These are phyloP conservation scores for Tinea semifulvella DNA, from an alignment of 2,888 invertebrate genomes.

Conservation along the genomic window DNA sequence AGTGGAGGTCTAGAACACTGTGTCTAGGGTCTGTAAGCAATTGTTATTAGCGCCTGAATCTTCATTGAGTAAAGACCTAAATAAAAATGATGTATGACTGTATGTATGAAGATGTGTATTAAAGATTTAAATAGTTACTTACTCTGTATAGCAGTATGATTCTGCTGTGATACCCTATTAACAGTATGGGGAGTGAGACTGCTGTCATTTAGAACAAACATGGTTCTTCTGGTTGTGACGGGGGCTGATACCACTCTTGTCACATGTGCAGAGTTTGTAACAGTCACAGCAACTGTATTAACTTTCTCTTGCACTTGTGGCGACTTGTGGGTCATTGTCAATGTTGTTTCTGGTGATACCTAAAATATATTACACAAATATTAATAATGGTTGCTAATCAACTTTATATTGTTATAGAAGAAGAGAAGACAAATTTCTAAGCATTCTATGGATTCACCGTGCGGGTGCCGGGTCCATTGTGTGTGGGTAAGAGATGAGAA, in stretches of 20 bases:
- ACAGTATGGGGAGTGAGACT: constrained; percentile 38
- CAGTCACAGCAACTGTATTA: constrained; percentile 50
- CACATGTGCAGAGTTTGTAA: constrained; percentile 50
- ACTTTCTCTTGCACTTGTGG: constrained; percentile 62
- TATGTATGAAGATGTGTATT: too few relatives aligned
- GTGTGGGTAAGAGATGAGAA: too few relatives aligned
- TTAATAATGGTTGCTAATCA: too few relatives aligned
- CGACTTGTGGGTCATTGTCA: constrained; percentile 60
- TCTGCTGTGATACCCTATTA: constrained; percentile 55
- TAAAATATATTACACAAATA: constrained; percentile 27
- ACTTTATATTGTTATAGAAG: too few relatives aligned
- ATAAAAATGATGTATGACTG: too few relatives aligned
- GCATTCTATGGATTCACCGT: too few relatives aligned
- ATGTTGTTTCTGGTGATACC: constrained; percentile 60
- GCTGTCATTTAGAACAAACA: constrained; percentile 60
- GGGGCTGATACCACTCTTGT: constrained; percentile 55
- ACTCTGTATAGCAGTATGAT: constrained; percentile 60
- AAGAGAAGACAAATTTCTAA: too few relatives aligned
- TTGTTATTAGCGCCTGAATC: too few relatives aligned
- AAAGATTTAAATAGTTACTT: constrained; percentile 27
- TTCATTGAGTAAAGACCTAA: too few relatives aligned
- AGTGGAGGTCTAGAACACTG: too few relatives aligned
- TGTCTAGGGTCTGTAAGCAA: too few relatives aligned
- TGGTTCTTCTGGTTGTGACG: constrained; percentile 42
- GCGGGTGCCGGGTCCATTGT: too few relatives aligned